phyloP scores from a whole-genome alignment of 1,140 invertebrate species.

The Cyclina sinensis region DNA sequence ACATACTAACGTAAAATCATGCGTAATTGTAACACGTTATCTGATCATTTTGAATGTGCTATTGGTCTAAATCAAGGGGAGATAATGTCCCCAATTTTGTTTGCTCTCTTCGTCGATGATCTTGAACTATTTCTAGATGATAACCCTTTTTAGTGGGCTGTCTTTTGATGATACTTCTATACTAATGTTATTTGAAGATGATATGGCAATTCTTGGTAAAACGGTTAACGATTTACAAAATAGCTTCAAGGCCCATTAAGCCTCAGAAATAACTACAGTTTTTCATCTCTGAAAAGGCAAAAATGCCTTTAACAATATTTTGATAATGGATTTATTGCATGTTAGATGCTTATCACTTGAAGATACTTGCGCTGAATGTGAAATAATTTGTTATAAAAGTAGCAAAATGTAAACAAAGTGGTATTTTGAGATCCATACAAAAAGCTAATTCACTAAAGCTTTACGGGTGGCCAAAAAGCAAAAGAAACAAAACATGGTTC shows the following conservation, averaged over 20 bases:
- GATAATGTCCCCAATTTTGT: constrained; percentile 30
- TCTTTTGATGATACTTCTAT: constrained; percentile 9
- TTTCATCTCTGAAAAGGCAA: neutral
- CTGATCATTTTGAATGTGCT: constrained; percentile 2
- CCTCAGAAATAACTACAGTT: no score
- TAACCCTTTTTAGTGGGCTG: neutral
- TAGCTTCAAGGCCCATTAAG: no score
- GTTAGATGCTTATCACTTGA: neutral
- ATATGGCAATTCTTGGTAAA: constrained; percentile 11
- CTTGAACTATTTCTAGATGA: constrained; percentile 37
- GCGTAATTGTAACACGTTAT: neutral
- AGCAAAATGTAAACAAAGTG: no score
- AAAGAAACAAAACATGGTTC: no score
- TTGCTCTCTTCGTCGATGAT: constrained; percentile 46
- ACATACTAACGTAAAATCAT: constrained; percentile 13
- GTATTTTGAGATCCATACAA: no score
- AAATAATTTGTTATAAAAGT: no score
- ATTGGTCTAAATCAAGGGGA: constrained; percentile 47
- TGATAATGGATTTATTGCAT: neutral
- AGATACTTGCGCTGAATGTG: no score
- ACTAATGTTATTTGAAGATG: constrained; percentile 7
- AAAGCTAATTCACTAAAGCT: no score
- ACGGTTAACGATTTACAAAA: no score
- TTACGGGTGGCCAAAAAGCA: no score
- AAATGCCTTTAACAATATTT: neutral